A percentile compares a stretch with the other conserved stretches of the same genome.
Conservation (phyloP, 2,888 invertebrate species). For the Drosophila flavopinicola region DNA sequence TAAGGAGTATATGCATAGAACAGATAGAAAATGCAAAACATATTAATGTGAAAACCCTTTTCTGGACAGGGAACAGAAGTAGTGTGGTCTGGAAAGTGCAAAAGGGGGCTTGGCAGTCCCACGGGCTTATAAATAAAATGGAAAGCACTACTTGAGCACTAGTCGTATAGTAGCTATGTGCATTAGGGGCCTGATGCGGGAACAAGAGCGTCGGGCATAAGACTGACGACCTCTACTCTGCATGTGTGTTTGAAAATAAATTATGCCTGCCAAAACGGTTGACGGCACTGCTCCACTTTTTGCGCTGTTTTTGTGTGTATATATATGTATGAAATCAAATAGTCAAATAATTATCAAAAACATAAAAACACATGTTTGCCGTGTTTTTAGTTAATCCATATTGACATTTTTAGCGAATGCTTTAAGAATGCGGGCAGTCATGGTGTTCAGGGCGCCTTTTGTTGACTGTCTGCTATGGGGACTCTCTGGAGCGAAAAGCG, state of each 20-base stretch:
- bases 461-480: not conserved
- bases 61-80: conserved; percentile 5
- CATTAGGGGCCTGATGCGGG: not conserved
- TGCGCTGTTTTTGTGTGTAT: conserved; percentile 9
- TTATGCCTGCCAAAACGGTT: conserved; percentile 57
- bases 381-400: conserved; percentile 46
- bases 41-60: conserved; percentile 18
- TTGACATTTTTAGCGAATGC: conserved; percentile 42
- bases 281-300: conserved; percentile 58
- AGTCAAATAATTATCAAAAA: conserved; percentile 15
- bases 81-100: conserved; percentile 22
- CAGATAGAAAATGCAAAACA: too few species aligned
- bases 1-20: not conserved
- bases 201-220: not conserved
- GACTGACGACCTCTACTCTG: not conserved
- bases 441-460: not conserved
- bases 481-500: not conserved
- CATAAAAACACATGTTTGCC: not conserved
- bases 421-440: too few species aligned
- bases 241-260: conserved; percentile 43
- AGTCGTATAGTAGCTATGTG: not conserved
- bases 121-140: conserved; percentile 68
- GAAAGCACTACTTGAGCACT: conserved; percentile 58
- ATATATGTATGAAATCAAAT: conserved; percentile 18
- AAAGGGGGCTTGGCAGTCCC: conserved; percentile 50